Evolutionary conservation across 2,888 invertebrate genomes (phyloP).

Genomic region (Pyrocoelia pectoralis): DNA sequence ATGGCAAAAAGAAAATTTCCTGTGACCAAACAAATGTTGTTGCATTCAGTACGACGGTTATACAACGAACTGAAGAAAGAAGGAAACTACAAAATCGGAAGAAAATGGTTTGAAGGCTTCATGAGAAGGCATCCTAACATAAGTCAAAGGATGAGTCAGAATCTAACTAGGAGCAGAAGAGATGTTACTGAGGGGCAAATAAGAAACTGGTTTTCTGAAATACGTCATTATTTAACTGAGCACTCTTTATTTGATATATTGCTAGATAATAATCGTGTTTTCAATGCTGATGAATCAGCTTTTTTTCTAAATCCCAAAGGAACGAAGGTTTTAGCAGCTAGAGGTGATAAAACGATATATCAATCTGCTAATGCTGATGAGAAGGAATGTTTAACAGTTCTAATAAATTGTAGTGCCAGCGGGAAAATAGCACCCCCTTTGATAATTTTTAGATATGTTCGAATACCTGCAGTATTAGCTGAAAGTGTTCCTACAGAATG

Average conservation of each 20-base stretch:
- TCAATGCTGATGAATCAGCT: slow-evolving; percentile 17
- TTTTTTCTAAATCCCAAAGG: slow-evolving; percentile 53
- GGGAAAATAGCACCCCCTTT: slow-evolving; percentile 37
- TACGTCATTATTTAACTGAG: neutral
- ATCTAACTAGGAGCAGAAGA: neutral
- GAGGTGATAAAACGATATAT: slow-evolving; percentile 45
- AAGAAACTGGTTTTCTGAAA: neutral
- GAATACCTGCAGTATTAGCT: neutral
- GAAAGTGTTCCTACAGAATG: neutral
- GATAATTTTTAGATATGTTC: slow-evolving; percentile 23
- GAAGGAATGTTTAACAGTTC: slow-evolving; percentile 45
- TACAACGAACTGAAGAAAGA: too few species aligned
- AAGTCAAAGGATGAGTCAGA: neutral
- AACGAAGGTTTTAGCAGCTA: slow-evolving; percentile 47
- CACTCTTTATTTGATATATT: neutral
- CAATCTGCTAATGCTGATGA: slow-evolving; percentile 40
- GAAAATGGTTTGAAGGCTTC: neutral
- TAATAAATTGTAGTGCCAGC: slow-evolving; percentile 42
- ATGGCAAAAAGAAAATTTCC: too few species aligned
- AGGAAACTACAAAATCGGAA: neutral
- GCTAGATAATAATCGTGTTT: neutral
- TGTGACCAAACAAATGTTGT: too few species aligned
- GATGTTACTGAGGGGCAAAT: neutral
- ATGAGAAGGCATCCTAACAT: neutral
- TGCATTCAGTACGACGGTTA: too few species aligned